Evolutionary conservation across 2,888 invertebrate genomes (phyloP), one percentile per base, ranked within the genome.

Genomic region (Clostera curtula): DNA sequence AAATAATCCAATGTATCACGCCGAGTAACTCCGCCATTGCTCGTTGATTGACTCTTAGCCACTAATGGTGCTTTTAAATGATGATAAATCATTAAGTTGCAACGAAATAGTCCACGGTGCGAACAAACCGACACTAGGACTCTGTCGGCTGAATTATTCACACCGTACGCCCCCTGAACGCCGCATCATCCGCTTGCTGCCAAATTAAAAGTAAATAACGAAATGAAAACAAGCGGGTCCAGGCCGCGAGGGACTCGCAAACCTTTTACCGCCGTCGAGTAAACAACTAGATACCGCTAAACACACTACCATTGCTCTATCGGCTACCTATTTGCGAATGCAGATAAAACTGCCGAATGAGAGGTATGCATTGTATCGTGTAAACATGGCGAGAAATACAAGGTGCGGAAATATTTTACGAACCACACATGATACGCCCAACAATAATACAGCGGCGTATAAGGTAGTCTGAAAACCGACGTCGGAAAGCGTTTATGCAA

Each of bases 201-300:
- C 79, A 83, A 83, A 83, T 83, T 83, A 83, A 83, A 83, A 82
- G 82, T 83, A 83, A 83, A 83, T 83, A 83, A 79, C 82, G 67
- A 74, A 82, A 83, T 82, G 80, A 83, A 83, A 80, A 80, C 80
- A 79, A 73, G 67, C 72, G 65, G 43, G 63, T 63, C 55, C 59
- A 58, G 48, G 61, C 75, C 77, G 64, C 77, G 59, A 69, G 80
- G 73, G 82, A 74, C 73, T 73, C 68, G 74, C 79, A 82, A 83
- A 83, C 80, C 82, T 82, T 83, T 83, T 82, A 83, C 76, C 74
- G 79, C 58, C 71, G 69, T 63, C 68, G 68, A 65, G 71, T 66
- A 80, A 80, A 83, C 77, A 82, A 67, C 72, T 71, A 46, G 50
- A 46, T 49, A 64, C 64, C 64, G 72, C 75, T 76, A 76, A 75